Evolutionary conservation across 2,797 vertebrate species (phyloP).

Genomic region (Poeciliopsis gracilis): DNA sequence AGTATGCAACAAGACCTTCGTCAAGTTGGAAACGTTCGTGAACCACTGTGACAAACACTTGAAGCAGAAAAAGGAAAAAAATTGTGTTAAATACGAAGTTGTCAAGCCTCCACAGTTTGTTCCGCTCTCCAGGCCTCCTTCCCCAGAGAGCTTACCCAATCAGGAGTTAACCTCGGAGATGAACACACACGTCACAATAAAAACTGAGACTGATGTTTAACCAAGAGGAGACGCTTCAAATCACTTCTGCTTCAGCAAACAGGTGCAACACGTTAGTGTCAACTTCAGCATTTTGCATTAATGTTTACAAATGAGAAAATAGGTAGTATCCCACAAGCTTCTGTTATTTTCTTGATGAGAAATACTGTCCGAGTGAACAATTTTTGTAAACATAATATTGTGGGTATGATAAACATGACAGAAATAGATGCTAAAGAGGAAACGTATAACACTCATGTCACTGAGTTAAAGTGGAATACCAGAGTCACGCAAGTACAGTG

Average conservation of each 20-base stretch:
- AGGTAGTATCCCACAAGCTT: background rate
- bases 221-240: background rate
- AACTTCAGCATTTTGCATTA: background rate
- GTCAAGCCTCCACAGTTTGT: slow-evolving; percentile 69
- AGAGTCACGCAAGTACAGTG: background rate
- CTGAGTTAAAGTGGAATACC: background rate
- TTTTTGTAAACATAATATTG: background rate
- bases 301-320: slow-evolving; percentile 35
- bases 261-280: background rate
- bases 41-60: slow-evolving; percentile 77
- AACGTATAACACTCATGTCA: background rate
- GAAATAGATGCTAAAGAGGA: background rate
- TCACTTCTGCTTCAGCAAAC: background rate
- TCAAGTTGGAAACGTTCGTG: slow-evolving; percentile 74
- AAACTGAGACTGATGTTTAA: slow-evolving; percentile 70
- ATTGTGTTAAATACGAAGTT: slow-evolving; percentile 58
- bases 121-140: slow-evolving; percentile 49
- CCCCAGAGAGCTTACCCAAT: slow-evolving; percentile 29
- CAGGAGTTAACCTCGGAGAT: slow-evolving; percentile 63
- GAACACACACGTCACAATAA: slow-evolving; percentile 76
- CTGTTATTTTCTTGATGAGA: slow-evolving; percentile 5
- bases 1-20: slow-evolving; percentile 78
- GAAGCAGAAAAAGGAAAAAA: slow-evolving; percentile 65
- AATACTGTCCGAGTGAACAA: background rate
- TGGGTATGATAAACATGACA: slow-evolving; percentile 1